phyloP scores from a whole-genome alignment of 37 sponge, comb jelly and placozoan species.

The Axinella damicornis region DNA sequence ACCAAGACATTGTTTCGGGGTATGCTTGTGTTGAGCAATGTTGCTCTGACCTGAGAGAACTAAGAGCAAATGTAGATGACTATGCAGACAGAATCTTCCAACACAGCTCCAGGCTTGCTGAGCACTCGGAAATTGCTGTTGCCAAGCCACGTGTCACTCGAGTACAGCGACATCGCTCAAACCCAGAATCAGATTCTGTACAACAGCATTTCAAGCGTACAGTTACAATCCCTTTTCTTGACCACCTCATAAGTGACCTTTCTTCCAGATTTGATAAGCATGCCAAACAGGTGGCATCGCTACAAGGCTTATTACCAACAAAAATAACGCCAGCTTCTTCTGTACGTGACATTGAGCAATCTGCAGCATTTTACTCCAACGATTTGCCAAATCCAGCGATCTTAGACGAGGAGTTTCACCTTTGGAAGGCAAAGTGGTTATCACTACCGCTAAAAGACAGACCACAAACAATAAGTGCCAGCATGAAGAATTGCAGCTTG shows the following conservation, averaged over 20 bases:
- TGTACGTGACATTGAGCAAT: slow-evolving; percentile 27
- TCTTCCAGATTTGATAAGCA: slow-evolving; percentile 47
- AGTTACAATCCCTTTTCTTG: slow-evolving; percentile 68
- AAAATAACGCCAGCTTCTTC: slow-evolving; percentile 37
- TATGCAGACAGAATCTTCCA: slow-evolving; percentile 49
- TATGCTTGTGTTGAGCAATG: slow-evolving; percentile 28
- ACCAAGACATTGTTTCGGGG: slow-evolving; percentile 56
- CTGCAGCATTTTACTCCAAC: slow-evolving; percentile 29
- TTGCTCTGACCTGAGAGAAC: neutral
- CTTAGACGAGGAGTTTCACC: slow-evolving; percentile 41
- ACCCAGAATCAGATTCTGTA: slow-evolving; percentile 37
- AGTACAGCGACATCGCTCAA: slow-evolving; percentile 55
- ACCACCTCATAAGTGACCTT: slow-evolving; percentile 56
- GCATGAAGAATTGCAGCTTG: slow-evolving; percentile 40
- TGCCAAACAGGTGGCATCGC: slow-evolving; percentile 28
- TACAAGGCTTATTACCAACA: slow-evolving; percentile 45
- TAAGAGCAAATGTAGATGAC: slow-evolving; percentile 43
- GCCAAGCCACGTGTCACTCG: slow-evolving; percentile 35
- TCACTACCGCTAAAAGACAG: slow-evolving; percentile 10
- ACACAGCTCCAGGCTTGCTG: slow-evolving; percentile 57
- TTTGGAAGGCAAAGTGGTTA: slow-evolving; percentile 48
- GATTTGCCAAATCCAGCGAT: slow-evolving; percentile 52
- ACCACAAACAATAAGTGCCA: slow-evolving; percentile 39
- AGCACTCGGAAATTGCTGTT: slow-evolving; percentile 32
- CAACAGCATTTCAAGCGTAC: slow-evolving; percentile 47